phyloP scores from a whole-genome alignment of 2,888 invertebrate species.

The Acanthoscelides obtectus region DNA sequence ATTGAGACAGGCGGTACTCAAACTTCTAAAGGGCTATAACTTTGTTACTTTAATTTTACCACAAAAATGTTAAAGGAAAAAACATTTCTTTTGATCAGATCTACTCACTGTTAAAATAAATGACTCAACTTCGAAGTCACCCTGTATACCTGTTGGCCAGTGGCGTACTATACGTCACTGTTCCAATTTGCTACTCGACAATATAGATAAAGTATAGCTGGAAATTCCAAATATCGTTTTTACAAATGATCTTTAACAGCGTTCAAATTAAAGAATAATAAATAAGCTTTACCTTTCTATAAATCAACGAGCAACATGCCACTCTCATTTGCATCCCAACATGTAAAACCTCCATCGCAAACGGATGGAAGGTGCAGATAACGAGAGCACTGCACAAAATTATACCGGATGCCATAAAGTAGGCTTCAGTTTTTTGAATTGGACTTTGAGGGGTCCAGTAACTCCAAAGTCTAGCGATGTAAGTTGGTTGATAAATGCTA shows the following conservation, averaged over 20 bases:
- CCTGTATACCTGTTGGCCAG: too few relatives aligned
- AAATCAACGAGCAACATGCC: constrained; percentile 68
- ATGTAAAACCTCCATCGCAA: constrained; percentile 60
- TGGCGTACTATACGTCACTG: too few relatives aligned
- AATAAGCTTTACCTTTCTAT: constrained; percentile 59
- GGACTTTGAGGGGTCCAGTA: constrained; percentile 41
- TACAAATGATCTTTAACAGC: not conserved
- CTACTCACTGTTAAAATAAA: too few relatives aligned
- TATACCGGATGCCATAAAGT: constrained; percentile 54
- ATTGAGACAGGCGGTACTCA: too few relatives aligned
- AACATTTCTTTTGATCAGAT: too few relatives aligned
- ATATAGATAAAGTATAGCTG: too few relatives aligned
- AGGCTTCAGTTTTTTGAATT: constrained; percentile 50
- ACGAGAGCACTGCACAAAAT: constrained; percentile 55
- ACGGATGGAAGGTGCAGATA: constrained; percentile 67
- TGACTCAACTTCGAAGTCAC: too few relatives aligned
- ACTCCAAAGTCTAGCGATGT: constrained; percentile 35
- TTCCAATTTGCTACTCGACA: too few relatives aligned
- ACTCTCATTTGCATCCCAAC: constrained; percentile 70
- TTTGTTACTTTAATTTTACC: too few relatives aligned
- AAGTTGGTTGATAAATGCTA: constrained; percentile 19
- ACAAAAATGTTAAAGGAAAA: too few relatives aligned
- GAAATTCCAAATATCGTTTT: too few relatives aligned
- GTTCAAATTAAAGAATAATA: not conserved
- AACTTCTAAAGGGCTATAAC: too few relatives aligned